phyloP scores from a whole-genome alignment of 2,113 vertebrate genomes.

The Apeltes quadracus region DNA sequence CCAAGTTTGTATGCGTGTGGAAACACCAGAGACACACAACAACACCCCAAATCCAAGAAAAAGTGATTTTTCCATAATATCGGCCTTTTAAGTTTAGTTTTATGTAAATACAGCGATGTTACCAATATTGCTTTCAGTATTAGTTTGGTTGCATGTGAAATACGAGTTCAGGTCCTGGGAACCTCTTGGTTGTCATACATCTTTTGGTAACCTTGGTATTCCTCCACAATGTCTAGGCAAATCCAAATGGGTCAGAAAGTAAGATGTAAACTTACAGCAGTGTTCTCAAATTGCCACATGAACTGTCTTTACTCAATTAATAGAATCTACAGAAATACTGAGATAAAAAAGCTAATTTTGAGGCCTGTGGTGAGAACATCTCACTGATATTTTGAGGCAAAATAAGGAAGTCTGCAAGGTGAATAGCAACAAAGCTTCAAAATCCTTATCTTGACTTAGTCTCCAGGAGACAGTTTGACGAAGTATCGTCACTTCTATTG shows the following conservation, averaged over 20 bases:
- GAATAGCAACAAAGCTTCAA: not conserved
- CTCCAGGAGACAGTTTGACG: not conserved
- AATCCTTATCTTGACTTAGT: not conserved
- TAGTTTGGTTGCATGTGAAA: not conserved
- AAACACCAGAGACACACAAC: too few relatives aligned
- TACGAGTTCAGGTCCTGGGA: not conserved
- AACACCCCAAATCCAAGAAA: too few relatives aligned
- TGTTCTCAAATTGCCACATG: not conserved
- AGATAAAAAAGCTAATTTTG: not conserved
- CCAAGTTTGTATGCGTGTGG: too few relatives aligned
- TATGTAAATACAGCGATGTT: too few relatives aligned
- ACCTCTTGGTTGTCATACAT: slow-evolving; percentile 2
- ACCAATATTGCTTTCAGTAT: too few relatives aligned
- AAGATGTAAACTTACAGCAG: not conserved
- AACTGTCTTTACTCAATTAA: not conserved
- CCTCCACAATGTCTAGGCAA: not conserved
- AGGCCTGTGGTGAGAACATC: not conserved
- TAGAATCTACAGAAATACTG: not conserved
- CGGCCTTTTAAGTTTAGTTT: too few relatives aligned
- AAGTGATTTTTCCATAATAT: too few relatives aligned
- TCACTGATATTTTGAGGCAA: not conserved
- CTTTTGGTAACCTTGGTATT: not conserved
- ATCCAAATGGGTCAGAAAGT: not conserved
- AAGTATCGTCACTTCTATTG: fast-evolving
- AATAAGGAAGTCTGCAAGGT: not conserved